phyloP scores from a whole-genome alignment of 2,797 vertebrate genomes.

The Erethizon dorsatum region DNA sequence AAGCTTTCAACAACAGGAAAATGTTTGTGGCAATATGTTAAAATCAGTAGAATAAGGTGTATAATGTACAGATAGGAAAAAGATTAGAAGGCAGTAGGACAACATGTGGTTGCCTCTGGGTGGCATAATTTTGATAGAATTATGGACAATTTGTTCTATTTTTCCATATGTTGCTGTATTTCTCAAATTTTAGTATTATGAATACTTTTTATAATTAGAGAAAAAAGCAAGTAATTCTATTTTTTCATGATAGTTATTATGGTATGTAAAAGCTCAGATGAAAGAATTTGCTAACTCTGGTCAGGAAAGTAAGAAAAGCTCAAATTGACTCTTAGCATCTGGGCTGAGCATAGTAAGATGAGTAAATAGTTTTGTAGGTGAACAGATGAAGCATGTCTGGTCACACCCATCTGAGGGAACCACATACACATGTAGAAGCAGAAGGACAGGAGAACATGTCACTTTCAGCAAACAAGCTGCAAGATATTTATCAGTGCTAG shows the following conservation, averaged over 20 bases:
- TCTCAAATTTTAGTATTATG: neutral
- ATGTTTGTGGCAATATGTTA: neutral
- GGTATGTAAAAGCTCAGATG: neutral
- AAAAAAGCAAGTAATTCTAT: neutral
- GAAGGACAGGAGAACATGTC: neutral
- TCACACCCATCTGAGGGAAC: neutral
- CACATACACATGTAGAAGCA: neutral
- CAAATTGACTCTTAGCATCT: neutral
- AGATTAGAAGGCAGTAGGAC: neutral
- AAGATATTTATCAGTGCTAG: neutral
- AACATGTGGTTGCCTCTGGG: neutral
- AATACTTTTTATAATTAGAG: neutral
- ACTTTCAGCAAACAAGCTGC: neutral
- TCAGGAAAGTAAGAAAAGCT: slow-evolving; percentile 38
- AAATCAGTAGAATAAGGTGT: neutral
- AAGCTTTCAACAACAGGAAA: neutral
- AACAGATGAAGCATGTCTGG: neutral
- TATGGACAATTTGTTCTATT: neutral
- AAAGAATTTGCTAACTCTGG: slow-evolving; percentile 27
- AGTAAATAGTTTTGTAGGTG: neutral
- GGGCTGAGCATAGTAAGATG: neutral
- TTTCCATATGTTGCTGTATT: neutral
- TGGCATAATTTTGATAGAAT: neutral
- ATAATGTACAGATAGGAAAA: neutral
- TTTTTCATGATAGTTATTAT: neutral